phyloP scores from a whole-genome alignment of 2,113 vertebrate species.

The Speoplatyrhinus poulsoni region DNA sequence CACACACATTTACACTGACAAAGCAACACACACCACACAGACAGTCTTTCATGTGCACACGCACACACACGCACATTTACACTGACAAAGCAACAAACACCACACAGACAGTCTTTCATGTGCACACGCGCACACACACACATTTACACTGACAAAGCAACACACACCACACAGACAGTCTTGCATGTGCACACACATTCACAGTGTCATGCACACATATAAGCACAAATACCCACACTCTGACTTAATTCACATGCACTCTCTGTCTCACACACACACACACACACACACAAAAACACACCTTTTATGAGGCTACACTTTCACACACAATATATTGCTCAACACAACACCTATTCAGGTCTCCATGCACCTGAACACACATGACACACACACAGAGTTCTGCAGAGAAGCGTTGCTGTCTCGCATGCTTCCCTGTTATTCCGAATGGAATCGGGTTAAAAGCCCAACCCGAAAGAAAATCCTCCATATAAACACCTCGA shows the following conservation, averaged over 20 bases:
- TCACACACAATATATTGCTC: not conserved
- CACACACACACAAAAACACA: not conserved
- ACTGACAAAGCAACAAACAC: too few relatives aligned
- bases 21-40: not conserved
- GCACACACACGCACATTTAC: too few relatives aligned
- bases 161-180: not conserved
- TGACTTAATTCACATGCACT: not conserved
- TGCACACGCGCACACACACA: slow-evolving; percentile 2
- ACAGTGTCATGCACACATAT: not conserved
- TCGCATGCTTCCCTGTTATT: too few relatives aligned
- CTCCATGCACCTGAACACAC: not conserved
- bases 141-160: not conserved
- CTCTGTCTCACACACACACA: not conserved
- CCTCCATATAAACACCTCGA: too few relatives aligned
- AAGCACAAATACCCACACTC: not conserved
- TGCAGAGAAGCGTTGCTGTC: slow-evolving; percentile 3
- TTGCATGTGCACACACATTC: not conserved
- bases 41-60: not conserved
- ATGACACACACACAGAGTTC: not conserved
- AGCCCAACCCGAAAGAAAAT: too few relatives aligned
- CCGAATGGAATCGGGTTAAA: not conserved
- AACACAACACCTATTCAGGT: not conserved
- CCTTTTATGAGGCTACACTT: not conserved
- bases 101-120: not conserved
- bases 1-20: slow-evolving; percentile 2